Percentiles rank a stretch among this genome's conserved stretches.
Conservation (phyloP, 2,797 vertebrate genomes). For the Pangasius krempfi region DNA sequence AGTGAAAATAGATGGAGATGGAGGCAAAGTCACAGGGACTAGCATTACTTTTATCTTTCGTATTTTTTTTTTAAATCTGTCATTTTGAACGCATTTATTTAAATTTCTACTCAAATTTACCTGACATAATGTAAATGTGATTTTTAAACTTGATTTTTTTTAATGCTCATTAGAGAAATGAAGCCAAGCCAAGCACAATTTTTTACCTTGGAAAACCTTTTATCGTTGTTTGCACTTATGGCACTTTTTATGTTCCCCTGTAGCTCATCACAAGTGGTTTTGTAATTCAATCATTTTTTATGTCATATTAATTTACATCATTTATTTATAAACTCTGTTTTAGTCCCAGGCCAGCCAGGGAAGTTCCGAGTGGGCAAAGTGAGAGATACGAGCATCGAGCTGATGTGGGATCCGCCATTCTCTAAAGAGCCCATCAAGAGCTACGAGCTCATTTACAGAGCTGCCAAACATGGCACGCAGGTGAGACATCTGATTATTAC, state of each 20-base stretch:
- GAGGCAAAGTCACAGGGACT: not conserved
- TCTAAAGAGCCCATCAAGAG: slow-evolving; percentile 91
- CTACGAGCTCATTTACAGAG: slow-evolving; percentile 92
- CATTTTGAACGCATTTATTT: not conserved
- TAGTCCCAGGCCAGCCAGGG: slow-evolving; percentile 94
- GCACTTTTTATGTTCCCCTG: not conserved
- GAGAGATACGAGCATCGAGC: slow-evolving; percentile 88
- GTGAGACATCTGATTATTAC: slow-evolving; percentile 69
- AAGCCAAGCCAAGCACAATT: too few relatives aligned
- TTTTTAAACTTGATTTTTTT: not conserved
- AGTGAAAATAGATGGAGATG: not conserved
- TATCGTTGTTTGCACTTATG: not conserved
- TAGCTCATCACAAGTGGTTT: not conserved
- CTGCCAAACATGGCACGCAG: slow-evolving; percentile 85
- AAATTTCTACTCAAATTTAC: not conserved
- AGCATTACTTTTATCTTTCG: not conserved
- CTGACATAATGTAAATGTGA: not conserved
- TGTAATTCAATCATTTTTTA: slow-evolving; percentile 21
- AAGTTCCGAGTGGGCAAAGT: slow-evolving; percentile 91
- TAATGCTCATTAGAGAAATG: not conserved
- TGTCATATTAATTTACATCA: slow-evolving; percentile 10
- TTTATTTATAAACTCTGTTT: slow-evolving; percentile 21
- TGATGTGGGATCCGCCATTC: slow-evolving; percentile 89
- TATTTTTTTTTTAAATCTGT: slow-evolving; percentile 1
- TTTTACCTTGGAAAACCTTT: not conserved